Conservation (phyloP, 1,140 invertebrate genomes). For the Zaprionus lachaisei region DNA sequence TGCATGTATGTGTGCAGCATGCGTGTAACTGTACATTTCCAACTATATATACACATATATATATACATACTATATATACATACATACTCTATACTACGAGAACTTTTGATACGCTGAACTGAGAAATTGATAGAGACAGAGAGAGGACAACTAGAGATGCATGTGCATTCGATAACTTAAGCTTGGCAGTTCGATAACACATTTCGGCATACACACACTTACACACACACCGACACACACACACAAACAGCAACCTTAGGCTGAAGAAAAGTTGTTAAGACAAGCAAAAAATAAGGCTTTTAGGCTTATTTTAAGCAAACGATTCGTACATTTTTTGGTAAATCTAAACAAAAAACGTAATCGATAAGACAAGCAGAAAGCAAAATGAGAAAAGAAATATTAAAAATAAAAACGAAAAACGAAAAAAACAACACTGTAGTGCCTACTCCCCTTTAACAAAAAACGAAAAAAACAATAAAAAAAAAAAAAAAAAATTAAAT, state of each 20-base stretch:
- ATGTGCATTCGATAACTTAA: slow-evolving; percentile 24
- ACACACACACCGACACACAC: slow-evolving; percentile 40
- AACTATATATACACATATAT: slow-evolving; percentile 37
- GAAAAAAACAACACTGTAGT: slow-evolving; percentile 77
- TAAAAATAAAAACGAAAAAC: slow-evolving; percentile 48
- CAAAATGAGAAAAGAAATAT: slow-evolving; percentile 48
- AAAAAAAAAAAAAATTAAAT: slow-evolving; percentile 39
- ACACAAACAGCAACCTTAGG: slow-evolving; percentile 28
- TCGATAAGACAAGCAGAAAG: slow-evolving; percentile 54
- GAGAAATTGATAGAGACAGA: slow-evolving; percentile 29
- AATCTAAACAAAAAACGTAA: slow-evolving; percentile 48
- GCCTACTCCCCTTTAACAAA: slow-evolving; percentile 71
- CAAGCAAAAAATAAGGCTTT: slow-evolving; percentile 52
- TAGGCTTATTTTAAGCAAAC: slow-evolving; percentile 65
- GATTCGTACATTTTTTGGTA: slow-evolving; percentile 62
- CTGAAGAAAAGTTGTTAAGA: slow-evolving; percentile 53
- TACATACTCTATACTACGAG: slow-evolving; percentile 27
- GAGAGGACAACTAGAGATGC: slow-evolving; percentile 11
- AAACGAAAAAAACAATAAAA: slow-evolving; percentile 32
- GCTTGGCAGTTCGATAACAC: slow-evolving; percentile 37
- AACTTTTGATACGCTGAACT: slow-evolving; percentile 59
- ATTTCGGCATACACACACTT: slow-evolving; percentile 28
- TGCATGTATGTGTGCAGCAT: slow-evolving; percentile 11
- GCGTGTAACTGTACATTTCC: slow-evolving; percentile 58
- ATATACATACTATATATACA: slow-evolving; percentile 17